Base-by-base conservation (phyloP, 2,888 invertebrate species). In the Pollenia angustigena region DNA sequence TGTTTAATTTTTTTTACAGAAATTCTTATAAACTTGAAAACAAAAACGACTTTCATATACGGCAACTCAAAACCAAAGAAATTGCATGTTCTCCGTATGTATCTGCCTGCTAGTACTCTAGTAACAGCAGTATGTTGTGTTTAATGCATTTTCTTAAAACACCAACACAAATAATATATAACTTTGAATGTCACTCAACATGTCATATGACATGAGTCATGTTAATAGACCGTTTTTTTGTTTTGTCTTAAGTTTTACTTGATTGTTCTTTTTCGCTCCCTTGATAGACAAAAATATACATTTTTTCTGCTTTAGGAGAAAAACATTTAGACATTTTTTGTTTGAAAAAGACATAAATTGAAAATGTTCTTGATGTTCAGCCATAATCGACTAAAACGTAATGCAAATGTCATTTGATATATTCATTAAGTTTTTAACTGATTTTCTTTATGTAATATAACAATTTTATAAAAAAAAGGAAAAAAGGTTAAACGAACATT, bases 171-270 rank as follows among this genome's bases (percentile, higher is more conserved):
- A 46, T 44, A 23, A 32, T n/a, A 60, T 60, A 66, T 52, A 71
- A 69, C 71, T 69, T 75, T 52, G 52, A 56, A 80, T 78, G 83
- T 69, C 87, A 87, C 69, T 85, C 87, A 86, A 62, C 87, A 86
- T 87, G 85, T 87, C 81, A 87, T 84, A 64, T 82, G 88, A 85
- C 83, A 86, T 87, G 81, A 88, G 87, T 81, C 83, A 88, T 84
- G 88, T 81, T 87, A 85, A 87, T 83, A 83, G 72, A 86, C 79
- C 79, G 46, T 32, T 79, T 79, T 69, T n/a, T 40, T 58, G 18
- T 79, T 69, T 32, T 1, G 18, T 40, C 23, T 69, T 60, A 0
- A 23, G 8, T 32, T 69, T 58, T 72, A 42, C 12, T 52, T 78
- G 6, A 46, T 18, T 16, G 1, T 16, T 58, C 16, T 52, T 68